A percentile compares a stretch with the other conserved stretches of the same genome.
Evolutionary conservation across 2,797 vertebrate species (phyloP).

Genomic region (Loris lydekkerianus): DNA sequence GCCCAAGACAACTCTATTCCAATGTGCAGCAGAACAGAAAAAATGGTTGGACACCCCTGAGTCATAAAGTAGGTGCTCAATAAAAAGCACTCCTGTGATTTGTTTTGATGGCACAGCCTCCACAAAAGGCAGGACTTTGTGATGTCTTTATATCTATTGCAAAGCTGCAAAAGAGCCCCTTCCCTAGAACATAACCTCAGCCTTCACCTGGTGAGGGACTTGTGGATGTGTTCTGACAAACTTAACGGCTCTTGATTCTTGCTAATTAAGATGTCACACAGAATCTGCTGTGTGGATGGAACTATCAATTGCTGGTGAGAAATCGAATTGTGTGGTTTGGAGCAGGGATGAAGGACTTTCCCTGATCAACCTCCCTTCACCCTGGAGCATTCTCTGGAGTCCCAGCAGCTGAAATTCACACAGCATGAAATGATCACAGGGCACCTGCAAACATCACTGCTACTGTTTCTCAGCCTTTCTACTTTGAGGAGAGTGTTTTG

Average conservation of each 20-base stretch:
- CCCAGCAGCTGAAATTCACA: neutral
- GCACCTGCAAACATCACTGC: neutral
- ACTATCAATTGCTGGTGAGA: neutral
- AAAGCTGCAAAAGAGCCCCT: neutral
- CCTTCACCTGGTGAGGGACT: neutral
- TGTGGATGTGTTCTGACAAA: neutral
- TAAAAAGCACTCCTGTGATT: neutral
- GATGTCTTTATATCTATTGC: neutral
- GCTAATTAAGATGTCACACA: neutral
- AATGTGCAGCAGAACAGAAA: no score
- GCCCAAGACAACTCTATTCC: no score
- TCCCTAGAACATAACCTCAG: neutral
- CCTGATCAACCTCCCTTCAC: neutral
- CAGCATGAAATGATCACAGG: neutral
- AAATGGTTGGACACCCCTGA: no score
- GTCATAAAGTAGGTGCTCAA: neutral
- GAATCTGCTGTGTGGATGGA: rapidly evolving
- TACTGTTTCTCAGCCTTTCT: neutral
- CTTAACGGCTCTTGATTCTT: neutral
- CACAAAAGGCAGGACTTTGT: neutral
- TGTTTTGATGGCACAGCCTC: neutral
- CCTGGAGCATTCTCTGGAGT: neutral
- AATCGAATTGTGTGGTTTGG: neutral
- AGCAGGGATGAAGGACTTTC: neutral
- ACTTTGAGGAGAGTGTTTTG: neutral